Evolutionary conservation across 1,140 invertebrate species (phyloP), one percentile per base, ranked within the genome.

Genomic region (Euura lappo): DNA sequence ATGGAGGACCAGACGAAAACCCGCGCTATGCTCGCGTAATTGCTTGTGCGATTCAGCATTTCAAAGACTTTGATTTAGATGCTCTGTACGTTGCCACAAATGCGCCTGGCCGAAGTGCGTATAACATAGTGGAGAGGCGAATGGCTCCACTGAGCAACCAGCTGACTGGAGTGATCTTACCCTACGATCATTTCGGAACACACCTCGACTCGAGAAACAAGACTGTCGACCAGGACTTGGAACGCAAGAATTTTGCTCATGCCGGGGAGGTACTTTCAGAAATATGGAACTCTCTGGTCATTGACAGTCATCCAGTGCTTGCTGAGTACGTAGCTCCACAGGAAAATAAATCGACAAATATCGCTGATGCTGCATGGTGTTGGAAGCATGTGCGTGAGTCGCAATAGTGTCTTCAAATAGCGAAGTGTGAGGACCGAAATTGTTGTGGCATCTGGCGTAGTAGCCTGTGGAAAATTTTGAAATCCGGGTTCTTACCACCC

Each of bases 1-100:
- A 88, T 76, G 81, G 84, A 47, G 81, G 86, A 11, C 84, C 86
- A 6, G 85, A 88, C 73, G 82, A 88, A 81, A 87, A 86, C 71
- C 87, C 86, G 45, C 71, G 84, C 71, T 85, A 87, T 80, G 47
- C 46, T 42, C 80, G 85, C 76, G 79, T 84, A n/a, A 86, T 87
- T 65, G 47, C 60, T 5, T 42, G 71, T 70, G 84, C 81, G 44
- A 81, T 86, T 71, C 11, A 81, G 6, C 79, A 84, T 75, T 87
- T 88, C 79, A 71, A 76, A 69, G 70, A 77, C 60, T 75, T 77
- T 72, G 78, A 88, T 80, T 74, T 88, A 42, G 88, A 89, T 79
- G 86, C 83, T 47, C 43, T 88, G 69, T 88, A 84, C 74, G 78
- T 87, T 68, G 81, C 79, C 8, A 86, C 83, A 11, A 85, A 88